Percentiles rank a stretch among this genome's conserved stretches.
phyloP scores from a whole-genome alignment of 2,113 vertebrate species.

The Poecilia latipinna region DNA sequence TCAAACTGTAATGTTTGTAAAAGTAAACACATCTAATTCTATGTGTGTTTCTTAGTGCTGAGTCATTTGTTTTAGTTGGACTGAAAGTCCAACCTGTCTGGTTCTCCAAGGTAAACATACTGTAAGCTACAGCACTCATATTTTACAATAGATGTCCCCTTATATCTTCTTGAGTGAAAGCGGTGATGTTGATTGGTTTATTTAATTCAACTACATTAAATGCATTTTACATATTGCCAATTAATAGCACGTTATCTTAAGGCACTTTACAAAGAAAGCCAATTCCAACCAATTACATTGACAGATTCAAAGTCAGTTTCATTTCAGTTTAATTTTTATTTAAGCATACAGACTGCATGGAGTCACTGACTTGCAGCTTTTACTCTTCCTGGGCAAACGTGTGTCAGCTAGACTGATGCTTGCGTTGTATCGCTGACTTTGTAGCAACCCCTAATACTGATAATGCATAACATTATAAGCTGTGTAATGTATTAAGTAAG shows the following conservation, averaged over 20 bases:
- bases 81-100: background rate
- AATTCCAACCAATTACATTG: too few species aligned
- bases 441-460: background rate
- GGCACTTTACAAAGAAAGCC: too few species aligned
- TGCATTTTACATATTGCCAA: background rate
- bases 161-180: background rate
- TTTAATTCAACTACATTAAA: too few species aligned
- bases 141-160: too few species aligned
- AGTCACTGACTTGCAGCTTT: too few species aligned
- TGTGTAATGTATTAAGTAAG: background rate
- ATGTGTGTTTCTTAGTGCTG: background rate
- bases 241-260: background rate
- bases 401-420: too few species aligned
- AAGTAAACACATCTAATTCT: background rate
- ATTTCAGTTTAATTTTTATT: too few species aligned
- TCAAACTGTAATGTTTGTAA: background rate
- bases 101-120: background rate
- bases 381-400: too few species aligned
- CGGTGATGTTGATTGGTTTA: too few species aligned
- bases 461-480: background rate
- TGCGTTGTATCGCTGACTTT: too few species aligned
- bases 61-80: background rate
- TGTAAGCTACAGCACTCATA: background rate
- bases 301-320: background rate
- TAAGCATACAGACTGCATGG: too few species aligned